Base-by-base conservation (phyloP, 2,113 vertebrate genomes). In the Scortum barcoo region DNA sequence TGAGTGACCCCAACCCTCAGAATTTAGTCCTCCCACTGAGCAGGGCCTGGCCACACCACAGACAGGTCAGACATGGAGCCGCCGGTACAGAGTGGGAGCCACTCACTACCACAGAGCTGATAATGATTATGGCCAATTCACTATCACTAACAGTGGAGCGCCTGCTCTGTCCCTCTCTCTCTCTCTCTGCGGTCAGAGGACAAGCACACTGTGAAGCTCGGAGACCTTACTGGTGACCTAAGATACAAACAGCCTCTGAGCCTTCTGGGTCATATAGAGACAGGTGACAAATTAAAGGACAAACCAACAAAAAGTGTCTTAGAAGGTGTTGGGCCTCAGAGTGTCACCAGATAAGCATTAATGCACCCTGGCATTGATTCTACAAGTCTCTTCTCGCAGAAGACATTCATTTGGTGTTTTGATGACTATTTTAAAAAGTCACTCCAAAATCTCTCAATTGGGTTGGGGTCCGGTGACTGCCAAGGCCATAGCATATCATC, bases 1-100 rank as follows among this genome's bases (percentile, higher is more conserved):
- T 84, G 90, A 91, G 86, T 79, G 80, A 95, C 89, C 93, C 83
- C 42, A 68, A 76, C 74, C 82, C 78, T 85, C 46, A 71, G 73
- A 33, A 30, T 80, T 78, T 62, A 62, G 83, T 78, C 84, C 70
- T 86, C 86, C 67, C 69, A 84, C 73, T 67, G 81, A 79, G 76
- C 69, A 80, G 62, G 86, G 68, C 56, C 79, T 84, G 54, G 84
- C 83, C 86, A 83, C 80, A 76, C 79, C 86, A 93, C 93, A 94
- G 93, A 94, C 92, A 91, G 89, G 88, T 90, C 93, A 82, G 54
- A 94, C 89, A 92, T 82, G 61, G 42, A 87, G 93, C 86, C 92
- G 91, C 90, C 91, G 90, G 81, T 76, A 80, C 75, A 81, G 79
- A 91, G 89, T 87, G 86, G 88, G 87, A 93, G 85, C 83, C 89